Conservation (phyloP, 2,797 vertebrate species). For the Eospalax fontanierii region DNA sequence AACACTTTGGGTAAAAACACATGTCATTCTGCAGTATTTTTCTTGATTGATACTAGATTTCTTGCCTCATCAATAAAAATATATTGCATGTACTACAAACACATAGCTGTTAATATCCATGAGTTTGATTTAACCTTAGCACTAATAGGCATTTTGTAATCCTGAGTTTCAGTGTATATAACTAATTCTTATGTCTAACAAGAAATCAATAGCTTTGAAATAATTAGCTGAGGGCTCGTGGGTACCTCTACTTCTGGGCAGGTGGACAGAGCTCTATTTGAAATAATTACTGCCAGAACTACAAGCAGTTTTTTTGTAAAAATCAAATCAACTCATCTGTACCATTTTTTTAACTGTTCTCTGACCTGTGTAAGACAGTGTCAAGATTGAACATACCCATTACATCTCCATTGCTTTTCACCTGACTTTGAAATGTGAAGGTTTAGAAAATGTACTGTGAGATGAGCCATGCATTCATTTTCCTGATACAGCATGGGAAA, state of each 20-base stretch:
- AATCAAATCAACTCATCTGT: conserved; percentile 65
- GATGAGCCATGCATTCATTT: conserved; percentile 78
- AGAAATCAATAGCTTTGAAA: conserved; percentile 72
- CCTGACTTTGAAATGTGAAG: conserved; percentile 72
- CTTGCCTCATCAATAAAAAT: conserved; percentile 74
- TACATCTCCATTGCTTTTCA: conserved; percentile 70
- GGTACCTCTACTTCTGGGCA: conserved; percentile 57
- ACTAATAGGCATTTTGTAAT: conserved; percentile 62
- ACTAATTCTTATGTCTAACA: conserved; percentile 71
- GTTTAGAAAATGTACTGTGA: conserved; percentile 67
- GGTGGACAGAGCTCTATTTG: conserved; percentile 18
- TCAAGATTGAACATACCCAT: conserved; percentile 73
- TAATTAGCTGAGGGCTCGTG: conserved; percentile 72
- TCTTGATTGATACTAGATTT: conserved; percentile 43
- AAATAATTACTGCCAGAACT: conserved; percentile 64
- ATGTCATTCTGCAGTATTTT: conserved; percentile 68
- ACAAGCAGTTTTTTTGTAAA: conserved; percentile 44
- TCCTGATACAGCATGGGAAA: conserved; percentile 76
- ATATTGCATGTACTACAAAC: conserved; percentile 67
- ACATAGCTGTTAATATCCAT: conserved; percentile 75
- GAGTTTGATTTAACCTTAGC: conserved; percentile 67
- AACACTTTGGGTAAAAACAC: conserved; percentile 61
- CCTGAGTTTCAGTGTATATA: conserved; percentile 58
- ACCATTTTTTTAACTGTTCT: conserved; percentile 46
- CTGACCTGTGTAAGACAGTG: conserved; percentile 62